phyloP scores from a whole-genome alignment of 2,888 invertebrate genomes.

The Prosopocoilus inquinatus region DNA sequence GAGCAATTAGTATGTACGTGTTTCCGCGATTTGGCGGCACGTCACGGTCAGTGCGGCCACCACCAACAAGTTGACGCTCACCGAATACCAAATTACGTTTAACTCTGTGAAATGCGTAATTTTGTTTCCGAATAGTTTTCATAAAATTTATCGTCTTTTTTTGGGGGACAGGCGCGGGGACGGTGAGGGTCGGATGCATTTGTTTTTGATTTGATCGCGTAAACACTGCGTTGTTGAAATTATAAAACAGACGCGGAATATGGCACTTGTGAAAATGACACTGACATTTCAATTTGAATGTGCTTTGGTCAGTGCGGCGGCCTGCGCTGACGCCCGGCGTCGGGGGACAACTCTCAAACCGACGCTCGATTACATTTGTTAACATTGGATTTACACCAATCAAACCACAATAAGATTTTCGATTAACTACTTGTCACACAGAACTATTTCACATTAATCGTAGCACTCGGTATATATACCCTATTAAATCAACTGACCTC shows the following conservation, averaged over 20 bases:
- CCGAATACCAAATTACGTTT: conserved; percentile 48
- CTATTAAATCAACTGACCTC: too few species aligned
- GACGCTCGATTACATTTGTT: conserved; percentile 18
- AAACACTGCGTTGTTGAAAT: background rate
- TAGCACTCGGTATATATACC: too few species aligned
- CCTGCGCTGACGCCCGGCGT: conserved; percentile 14
- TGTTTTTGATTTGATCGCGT: conserved; percentile 5
- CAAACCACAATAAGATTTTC: conserved; percentile 20
- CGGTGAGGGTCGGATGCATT: background rate
- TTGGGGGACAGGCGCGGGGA: background rate
- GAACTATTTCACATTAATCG: too few species aligned
- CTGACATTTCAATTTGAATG: conserved; percentile 49
- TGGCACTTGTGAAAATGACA: conserved; percentile 45
- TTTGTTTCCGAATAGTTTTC: conserved; percentile 44
- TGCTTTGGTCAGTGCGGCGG: conserved; percentile 4
- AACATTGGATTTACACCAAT: conserved; percentile 4
- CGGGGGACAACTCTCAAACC: conserved; percentile 17
- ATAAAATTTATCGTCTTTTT: conserved; percentile 7
- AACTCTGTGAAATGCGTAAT: conserved; percentile 45
- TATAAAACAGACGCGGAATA: conserved; percentile 13
- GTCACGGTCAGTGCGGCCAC: conserved; percentile 28
- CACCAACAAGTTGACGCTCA: conserved; percentile 47
- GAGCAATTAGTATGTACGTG: conserved; percentile 51
- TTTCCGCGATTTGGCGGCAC: conserved; percentile 39
- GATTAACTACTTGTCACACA: too few species aligned